A percentile compares a stretch with the other conserved stretches of the same genome.
These are phyloP conservation scores for Stomatorhinus ivindoensis DNA, from an alignment of 2,113 vertebrate species.

Conservation along the genomic window DNA sequence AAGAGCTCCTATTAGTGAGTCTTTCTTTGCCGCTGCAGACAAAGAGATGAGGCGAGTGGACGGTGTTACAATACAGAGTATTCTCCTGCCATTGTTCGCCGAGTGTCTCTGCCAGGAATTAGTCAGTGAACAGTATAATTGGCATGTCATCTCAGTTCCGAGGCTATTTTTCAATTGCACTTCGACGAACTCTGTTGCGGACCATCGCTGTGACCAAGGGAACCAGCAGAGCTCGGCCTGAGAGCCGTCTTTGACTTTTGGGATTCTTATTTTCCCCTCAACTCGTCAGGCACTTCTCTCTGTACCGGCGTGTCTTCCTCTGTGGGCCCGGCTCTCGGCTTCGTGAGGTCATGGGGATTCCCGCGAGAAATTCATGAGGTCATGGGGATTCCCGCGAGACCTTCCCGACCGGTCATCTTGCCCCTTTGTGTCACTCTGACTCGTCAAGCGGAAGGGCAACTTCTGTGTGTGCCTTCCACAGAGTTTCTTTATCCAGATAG, in stretches of 20 bases:
- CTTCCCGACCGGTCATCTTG: not conserved
- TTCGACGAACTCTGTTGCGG: slow-evolving; percentile 27
- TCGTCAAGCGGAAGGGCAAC: not conserved
- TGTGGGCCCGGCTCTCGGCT: not conserved
- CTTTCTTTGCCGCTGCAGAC: slow-evolving; percentile 31
- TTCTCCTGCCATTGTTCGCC: slow-evolving; percentile 59
- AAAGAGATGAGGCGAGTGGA: slow-evolving; percentile 31
- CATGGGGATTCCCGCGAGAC: not conserved
- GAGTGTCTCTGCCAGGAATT: slow-evolving; percentile 31
- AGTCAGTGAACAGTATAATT: slow-evolving; percentile 39
- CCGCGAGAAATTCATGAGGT: not conserved
- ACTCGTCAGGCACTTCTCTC: not conserved
- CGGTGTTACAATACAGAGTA: slow-evolving; percentile 52
- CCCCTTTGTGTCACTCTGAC: not conserved
- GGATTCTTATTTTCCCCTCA: not conserved
- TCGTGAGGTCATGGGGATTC: not conserved
- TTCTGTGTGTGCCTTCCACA: not conserved
- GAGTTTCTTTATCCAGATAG: not conserved
- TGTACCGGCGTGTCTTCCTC: not conserved
- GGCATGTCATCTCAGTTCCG: slow-evolving; percentile 39
- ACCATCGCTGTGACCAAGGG: not conserved
- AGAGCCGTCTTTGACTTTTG: not conserved
- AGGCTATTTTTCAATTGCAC: slow-evolving; percentile 42
- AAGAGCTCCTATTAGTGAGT: slow-evolving; percentile 63
- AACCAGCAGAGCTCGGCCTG: not conserved